Base-by-base conservation (phyloP, 2,113 vertebrate species). In the Pampusana beccarii region DNA sequence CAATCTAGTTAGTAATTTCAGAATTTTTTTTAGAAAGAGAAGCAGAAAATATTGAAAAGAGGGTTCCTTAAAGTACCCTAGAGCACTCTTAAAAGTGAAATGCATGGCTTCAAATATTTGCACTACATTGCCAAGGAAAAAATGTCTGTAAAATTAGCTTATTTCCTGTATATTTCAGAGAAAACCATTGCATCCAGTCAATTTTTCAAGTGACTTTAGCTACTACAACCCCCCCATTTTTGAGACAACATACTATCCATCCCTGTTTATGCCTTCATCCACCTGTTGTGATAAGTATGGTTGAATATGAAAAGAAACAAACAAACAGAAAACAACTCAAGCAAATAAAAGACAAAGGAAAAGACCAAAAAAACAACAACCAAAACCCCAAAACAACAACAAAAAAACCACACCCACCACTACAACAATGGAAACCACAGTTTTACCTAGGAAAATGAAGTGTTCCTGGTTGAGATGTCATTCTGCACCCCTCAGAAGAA, bases 61-160 rank as follows among this genome's bases (percentile, higher is more conserved):
- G 61, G 12, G 5, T 73, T 95, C 74, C 21, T 80, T 18, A 61
- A 25, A n/a, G 44, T n/a, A 83, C 36, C 25, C 26, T 65, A 50
- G 16, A 88, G 56, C 53, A 69, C 16, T 72, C 53, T 82, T 77
- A 87, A 69, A 91, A 79, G 15, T 53, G 9, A 90, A 80, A 91
- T 77, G 10, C 17, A 16, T 57, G 44, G 48, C 65, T 95, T 85
- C 81, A 93, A 89, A 81, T 79, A 60, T 85, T 93, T 90, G 33
- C 20, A 2, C 51, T 77, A 36, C 23, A 5, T 36, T 2, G 3
- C 24, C 46, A 86, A 61, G 36, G 25, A 73, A 71, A 72, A 40
- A 74, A 33, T 17, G 28, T 57, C 50, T 87, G 33, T 79, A 57
- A 67, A 40, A 7, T 57, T 75, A 65, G 34, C 29, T 79, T 71